These are phyloP conservation scores for Ormyrus nitidulus DNA, from an alignment of 2,888 invertebrate genomes.

Conservation along the genomic window DNA sequence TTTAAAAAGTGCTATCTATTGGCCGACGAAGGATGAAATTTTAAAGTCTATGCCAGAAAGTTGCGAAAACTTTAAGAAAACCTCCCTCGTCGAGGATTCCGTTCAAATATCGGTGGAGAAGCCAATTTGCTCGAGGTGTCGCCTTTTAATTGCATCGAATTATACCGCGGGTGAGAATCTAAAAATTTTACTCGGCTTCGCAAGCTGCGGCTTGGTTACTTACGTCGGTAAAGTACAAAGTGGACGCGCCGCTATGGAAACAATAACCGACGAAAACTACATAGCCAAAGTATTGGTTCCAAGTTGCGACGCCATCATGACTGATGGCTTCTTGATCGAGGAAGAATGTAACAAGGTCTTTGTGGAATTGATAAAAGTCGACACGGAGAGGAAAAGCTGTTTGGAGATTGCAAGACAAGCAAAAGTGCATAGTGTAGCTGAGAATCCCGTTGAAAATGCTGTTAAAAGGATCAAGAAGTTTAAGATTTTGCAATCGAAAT, in stretches of 20 bases:
- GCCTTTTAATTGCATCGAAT: too few relatives aligned
- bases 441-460: neutral
- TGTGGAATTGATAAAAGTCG: neutral
- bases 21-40: conserved; percentile 29
- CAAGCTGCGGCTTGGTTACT: conserved; percentile 27
- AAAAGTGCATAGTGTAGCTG: too few relatives aligned
- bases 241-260: neutral
- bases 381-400: neutral
- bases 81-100: neutral
- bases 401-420: neutral
- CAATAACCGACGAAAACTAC: conserved; percentile 1
- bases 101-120: conserved; percentile 6
- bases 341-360: conserved; percentile 26
- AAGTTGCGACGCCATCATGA: conserved; percentile 36
- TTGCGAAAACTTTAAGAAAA: conserved; percentile 19
- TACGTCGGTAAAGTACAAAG: conserved; percentile 19
- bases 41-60: neutral
- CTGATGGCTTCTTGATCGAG: conserved; percentile 16
- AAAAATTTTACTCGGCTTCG: conserved; percentile 32
- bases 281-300: conserved; percentile 31
- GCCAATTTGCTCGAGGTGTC: neutral
- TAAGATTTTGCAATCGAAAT: conserved; percentile 14
- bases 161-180: neutral
- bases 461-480: conserved; percentile 11
- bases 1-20: conserved; percentile 36